phyloP scores from a whole-genome alignment of 1,140 invertebrate genomes.

The Chrysopa pallens region DNA sequence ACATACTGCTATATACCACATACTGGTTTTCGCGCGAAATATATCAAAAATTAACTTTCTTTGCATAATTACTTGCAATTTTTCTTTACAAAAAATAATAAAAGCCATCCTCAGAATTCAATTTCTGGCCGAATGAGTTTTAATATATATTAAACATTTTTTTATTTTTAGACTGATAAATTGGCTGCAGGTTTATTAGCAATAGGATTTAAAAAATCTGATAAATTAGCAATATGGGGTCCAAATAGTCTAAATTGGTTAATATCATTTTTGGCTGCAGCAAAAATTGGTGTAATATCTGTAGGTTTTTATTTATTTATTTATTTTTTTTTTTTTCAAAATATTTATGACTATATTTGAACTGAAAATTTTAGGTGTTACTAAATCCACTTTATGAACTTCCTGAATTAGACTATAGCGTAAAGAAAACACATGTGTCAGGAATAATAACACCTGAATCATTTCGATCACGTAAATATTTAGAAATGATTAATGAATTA shows the following conservation, averaged over 20 bases:
- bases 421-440: constrained; percentile 61
- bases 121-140: too few species aligned
- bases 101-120: too few species aligned
- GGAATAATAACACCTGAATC: constrained; percentile 8
- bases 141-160: too few species aligned
- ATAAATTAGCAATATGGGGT: constrained; percentile 74
- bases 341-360: too few species aligned
- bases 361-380: constrained; percentile 36
- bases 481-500: too few species aligned
- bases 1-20: too few species aligned
- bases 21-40: too few species aligned
- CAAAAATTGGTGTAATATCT: constrained; percentile 62
- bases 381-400: constrained; percentile 72
- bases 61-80: too few species aligned
- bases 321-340: too few species aligned
- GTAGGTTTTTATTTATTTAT: constrained; percentile 31
- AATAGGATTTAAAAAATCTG: constrained; percentile 60
- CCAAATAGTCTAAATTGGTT: constrained; percentile 78
- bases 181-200: constrained; percentile 63
- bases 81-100: too few species aligned
- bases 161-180: constrained; percentile 33
- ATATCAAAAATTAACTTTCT: too few species aligned
- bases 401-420: constrained; percentile 56
- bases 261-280: constrained; percentile 54
- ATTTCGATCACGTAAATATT: too few species aligned